Evolutionary conservation across 2,113 vertebrate genomes (phyloP), one percentile per base, ranked within the genome.

Genomic region (Dromiciops gliroides): DNA sequence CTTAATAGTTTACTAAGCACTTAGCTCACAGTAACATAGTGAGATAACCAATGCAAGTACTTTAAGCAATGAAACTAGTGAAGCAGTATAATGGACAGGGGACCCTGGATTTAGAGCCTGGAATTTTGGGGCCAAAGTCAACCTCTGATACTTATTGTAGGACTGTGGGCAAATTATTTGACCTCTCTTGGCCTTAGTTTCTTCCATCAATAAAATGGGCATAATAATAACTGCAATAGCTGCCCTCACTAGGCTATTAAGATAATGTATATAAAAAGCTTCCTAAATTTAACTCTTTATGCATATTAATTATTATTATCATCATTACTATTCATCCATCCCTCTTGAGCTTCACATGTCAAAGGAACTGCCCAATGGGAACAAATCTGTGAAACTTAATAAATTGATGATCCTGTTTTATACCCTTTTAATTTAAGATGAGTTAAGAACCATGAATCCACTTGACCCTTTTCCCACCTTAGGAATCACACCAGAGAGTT

Each of bases 401-500:
- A 8, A 16, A n/a, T 19, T 75, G 16, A 5, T 75, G 10, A 19
- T 83, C 19, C 19, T 83, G n/a, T 44, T 44, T 83, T 83, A 44
- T 83, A 44, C 37, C n/a, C 67, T 83, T 83, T 19, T 19, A 23
- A n/a, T 75, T 75, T 75, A 75, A 75, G 60, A 67, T 67, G 14
- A n/a, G 88, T 50, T 48, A n/a, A 14, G 50, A 75, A 1, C 48
- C 51, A 3, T 0, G 0, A 47, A 2, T 47, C n/a, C 24, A 24
- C 8, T 0, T 24, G 90, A 3, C 22, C 4, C 44, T 47, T 4
- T 16, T 0, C 3, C 8, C 16, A 2, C 53, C 12, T 0, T 0
- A 0, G 16, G 16, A 75, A 75, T 75, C 31, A n/a, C 37, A n/a
- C 60, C 14, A 75, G n/a, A 16, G 37, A 19, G n/a, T 75, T n/a